Evolutionary conservation across 2,113 vertebrate genomes (phyloP).

Genomic region (Polypterus bichir): DNA sequence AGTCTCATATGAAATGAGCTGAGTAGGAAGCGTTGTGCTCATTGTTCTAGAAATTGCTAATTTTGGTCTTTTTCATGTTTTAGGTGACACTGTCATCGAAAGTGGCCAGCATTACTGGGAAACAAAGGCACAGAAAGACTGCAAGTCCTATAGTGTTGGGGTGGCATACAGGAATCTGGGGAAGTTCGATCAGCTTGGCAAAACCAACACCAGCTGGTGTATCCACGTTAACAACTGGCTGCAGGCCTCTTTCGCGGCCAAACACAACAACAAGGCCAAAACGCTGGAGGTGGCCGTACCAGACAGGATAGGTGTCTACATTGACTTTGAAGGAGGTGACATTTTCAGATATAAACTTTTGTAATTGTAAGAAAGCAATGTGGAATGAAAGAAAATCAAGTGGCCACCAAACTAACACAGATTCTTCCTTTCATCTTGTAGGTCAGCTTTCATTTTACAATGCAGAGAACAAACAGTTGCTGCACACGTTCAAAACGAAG

Average conservation of each 20-base stretch:
- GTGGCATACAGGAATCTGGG: constrained; percentile 70
- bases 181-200: constrained; percentile 88
- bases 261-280: constrained; percentile 86
- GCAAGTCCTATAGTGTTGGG: constrained; percentile 80
- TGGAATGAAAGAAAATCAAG: too few relatives aligned
- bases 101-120: constrained; percentile 86
- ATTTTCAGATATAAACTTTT: too few relatives aligned
- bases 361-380: too few relatives aligned
- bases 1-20: background rate
- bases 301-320: constrained; percentile 77
- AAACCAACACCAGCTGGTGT: constrained; percentile 77
- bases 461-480: constrained; percentile 62
- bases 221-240: constrained; percentile 86
- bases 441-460: constrained; percentile 82
- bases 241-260: constrained; percentile 73
- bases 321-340: constrained; percentile 74
- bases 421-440: constrained; percentile 30
- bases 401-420: background rate
- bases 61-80: constrained; percentile 9
- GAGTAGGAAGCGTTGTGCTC: background rate
- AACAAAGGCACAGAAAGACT: constrained; percentile 72
- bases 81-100: constrained; percentile 70
- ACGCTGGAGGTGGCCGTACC: constrained; percentile 62
- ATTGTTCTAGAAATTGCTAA: background rate
- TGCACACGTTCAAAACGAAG: constrained; percentile 77